Evolutionary conservation across 2,888 invertebrate genomes (phyloP).

Genomic region (Drosophila acutilabella): DNA sequence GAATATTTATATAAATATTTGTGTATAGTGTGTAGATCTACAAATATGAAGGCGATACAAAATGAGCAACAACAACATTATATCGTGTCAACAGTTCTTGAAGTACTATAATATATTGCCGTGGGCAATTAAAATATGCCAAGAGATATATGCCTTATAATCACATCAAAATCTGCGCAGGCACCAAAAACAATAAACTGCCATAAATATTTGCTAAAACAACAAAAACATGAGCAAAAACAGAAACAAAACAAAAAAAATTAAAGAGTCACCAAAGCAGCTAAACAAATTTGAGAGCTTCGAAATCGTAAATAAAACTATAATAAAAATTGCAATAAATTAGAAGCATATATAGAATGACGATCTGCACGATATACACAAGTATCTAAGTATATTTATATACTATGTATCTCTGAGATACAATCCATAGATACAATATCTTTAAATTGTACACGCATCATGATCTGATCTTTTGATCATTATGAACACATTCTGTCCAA

Average conservation of each 20-base stretch:
- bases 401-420: slow-evolving; percentile 23
- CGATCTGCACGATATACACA: slow-evolving; percentile 26
- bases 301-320: slow-evolving; percentile 72
- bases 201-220: slow-evolving; percentile 57
- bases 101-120: slow-evolving; percentile 45
- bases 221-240: slow-evolving; percentile 39
- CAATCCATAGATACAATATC: slow-evolving; percentile 17
- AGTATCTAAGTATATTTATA: slow-evolving; percentile 20
- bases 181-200: slow-evolving; percentile 50
- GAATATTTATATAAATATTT: slow-evolving; percentile 3
- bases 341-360: slow-evolving; percentile 65
- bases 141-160: slow-evolving; percentile 46
- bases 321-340: slow-evolving; percentile 75
- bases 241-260: not conserved
- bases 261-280: slow-evolving; percentile 18
- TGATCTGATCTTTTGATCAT: slow-evolving; percentile 31
- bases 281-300: slow-evolving; percentile 69
- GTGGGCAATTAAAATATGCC: slow-evolving; percentile 33
- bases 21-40: not conserved
- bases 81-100: slow-evolving; percentile 33
- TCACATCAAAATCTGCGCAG: slow-evolving; percentile 44
- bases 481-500: slow-evolving; percentile 8
- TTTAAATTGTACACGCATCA: slow-evolving; percentile 15
- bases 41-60: slow-evolving; percentile 3
- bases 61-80: not conserved